Evolutionary conservation across 23 tunicate genomes (phyloP), one percentile per base, ranked within the genome.

Genomic region (Ascidia mentula): DNA sequence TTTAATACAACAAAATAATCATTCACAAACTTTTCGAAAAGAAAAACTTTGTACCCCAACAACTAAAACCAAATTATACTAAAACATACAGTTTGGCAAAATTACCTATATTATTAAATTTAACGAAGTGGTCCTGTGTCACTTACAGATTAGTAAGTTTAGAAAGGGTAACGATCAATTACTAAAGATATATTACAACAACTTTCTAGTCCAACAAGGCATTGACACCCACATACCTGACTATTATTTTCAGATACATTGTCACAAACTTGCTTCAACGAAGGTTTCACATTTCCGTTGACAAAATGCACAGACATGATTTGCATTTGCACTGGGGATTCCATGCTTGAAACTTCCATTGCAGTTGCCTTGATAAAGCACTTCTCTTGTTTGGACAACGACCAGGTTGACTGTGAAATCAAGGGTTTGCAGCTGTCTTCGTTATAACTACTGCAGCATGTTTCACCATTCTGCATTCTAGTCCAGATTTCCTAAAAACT

Each of bases 391-490:
- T 28, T 53, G 12, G 13, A 53, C 65, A 53, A 53, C 22, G 4
- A 20, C 13, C 28, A 53, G 22, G 22, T 28, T 5, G 7, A 3
- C 12, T 53, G 28, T 3, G 22, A 28, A 53, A 53, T 53, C 65
- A 53, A 9, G 22, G 65, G 65, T 28, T 9, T 53, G 4, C 4
- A 5, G 65, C 65, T 53, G 13, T 53, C 65, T 53, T 53, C 65
- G 13, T 53, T 28, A 9, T 20, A 53, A 53, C 65, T 53, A 28
- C 65, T 53, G 13, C 65, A 26, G 24, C 24, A 53, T 26, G 65
- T 53, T 53, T 53, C 65, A 53, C 22, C 65, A 53, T 53, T 53
- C 65, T 53, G 65, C 65, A 53, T 53, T 53, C 65, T 53, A 53
- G 65, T 53, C 65, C 65, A 53, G 13, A 53, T 53, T 53, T 9